A percentile compares a stretch with the other conserved stretches of the same genome.
Evolutionary conservation across 2,113 vertebrate genomes (phyloP).

Genomic region (Ceyx margarethae): DNA sequence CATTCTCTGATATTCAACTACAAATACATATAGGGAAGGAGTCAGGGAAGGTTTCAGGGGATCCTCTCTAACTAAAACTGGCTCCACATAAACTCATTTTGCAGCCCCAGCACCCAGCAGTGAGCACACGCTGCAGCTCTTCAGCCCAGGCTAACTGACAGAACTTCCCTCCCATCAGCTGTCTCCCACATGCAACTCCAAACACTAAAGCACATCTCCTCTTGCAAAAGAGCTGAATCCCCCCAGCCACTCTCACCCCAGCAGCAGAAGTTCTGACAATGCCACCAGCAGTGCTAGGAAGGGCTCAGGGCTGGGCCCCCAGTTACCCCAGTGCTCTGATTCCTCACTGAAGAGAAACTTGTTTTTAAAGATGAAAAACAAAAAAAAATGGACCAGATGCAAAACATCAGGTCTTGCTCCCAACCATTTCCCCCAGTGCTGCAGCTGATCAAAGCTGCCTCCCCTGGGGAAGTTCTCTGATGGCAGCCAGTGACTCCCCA

Average conservation of each 20-base stretch:
- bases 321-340: background rate
- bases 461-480: background rate
- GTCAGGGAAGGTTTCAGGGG: background rate
- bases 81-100: background rate
- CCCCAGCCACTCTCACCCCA: background rate
- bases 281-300: background rate
- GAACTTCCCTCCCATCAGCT: background rate
- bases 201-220: background rate
- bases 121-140: background rate
- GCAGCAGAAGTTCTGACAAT: background rate
- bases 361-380: background rate
- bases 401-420: slow-evolving; percentile 5
- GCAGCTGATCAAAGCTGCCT: slow-evolving; percentile 36
- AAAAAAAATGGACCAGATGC: slow-evolving; percentile 6
- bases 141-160: background rate
- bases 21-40: background rate
- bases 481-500: background rate
- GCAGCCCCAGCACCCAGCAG: background rate
- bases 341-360: background rate
- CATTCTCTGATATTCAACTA: background rate
- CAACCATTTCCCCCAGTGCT: background rate
- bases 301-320: slow-evolving; percentile 2
- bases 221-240: background rate
- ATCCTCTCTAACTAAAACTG: background rate
- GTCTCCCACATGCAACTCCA: background rate